Conservation (phyloP, 2,888 invertebrate species). For the Callosobruchus maculatus region DNA sequence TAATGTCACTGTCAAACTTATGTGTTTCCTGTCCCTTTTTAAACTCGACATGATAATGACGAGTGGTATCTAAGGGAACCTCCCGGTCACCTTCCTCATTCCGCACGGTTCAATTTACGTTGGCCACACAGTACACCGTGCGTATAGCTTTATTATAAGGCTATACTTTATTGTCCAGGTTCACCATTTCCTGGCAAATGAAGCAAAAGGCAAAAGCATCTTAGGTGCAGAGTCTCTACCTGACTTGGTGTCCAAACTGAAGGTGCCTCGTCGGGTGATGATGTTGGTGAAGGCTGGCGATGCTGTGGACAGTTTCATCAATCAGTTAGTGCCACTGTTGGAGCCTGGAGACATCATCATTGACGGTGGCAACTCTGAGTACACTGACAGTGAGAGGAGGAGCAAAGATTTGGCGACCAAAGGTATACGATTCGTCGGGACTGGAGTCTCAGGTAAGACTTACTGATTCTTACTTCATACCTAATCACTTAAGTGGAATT, state of each 20-base stretch:
- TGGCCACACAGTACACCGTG: no score
- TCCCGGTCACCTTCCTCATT: no score
- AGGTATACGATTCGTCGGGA: slow-evolving; percentile 57
- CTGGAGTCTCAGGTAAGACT: slow-evolving; percentile 61
- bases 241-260: slow-evolving; percentile 89
- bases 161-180: no score
- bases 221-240: slow-evolving; percentile 89
- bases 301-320: slow-evolving; percentile 94
- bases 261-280: slow-evolving; percentile 91
- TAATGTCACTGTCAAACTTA: no score
- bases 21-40: no score
- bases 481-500: no score
- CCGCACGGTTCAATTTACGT: no score
- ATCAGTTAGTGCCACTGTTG: slow-evolving; percentile 76
- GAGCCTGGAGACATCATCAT: slow-evolving; percentile 95
- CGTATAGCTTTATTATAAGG: no score
- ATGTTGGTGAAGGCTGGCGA: slow-evolving; percentile 90
- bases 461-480: background rate
- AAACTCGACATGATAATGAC: no score
- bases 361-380: slow-evolving; percentile 98
- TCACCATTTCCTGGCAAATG: slow-evolving; percentile 85
- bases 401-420: slow-evolving; percentile 71
- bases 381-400: slow-evolving; percentile 86
- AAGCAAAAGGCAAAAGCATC: slow-evolving; percentile 95
- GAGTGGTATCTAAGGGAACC: no score